These are phyloP conservation scores for Boloria selene DNA, from an alignment of 2,888 invertebrate species.

Conservation along the genomic window DNA sequence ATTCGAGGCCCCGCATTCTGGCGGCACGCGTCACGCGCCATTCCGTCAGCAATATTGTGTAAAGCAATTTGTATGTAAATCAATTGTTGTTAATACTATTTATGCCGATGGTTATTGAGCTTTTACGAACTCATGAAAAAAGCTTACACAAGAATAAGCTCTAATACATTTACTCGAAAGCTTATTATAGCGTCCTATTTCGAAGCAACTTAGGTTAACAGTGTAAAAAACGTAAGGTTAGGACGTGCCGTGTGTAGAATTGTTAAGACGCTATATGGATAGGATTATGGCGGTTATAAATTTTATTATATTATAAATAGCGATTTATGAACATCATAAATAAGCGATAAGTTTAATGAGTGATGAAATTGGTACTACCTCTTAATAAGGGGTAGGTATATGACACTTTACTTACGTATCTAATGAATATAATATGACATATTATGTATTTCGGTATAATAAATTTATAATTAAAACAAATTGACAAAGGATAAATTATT, in stretches of 20 bases:
- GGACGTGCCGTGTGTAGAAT: conserved; percentile 69
- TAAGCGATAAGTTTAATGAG: conserved; percentile 43
- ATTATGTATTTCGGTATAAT: no score
- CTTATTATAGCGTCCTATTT: conserved; percentile 40
- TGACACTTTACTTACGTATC: no score
- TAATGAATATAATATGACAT: no score
- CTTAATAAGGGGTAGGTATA: neutral
- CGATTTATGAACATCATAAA: conserved; percentile 65
- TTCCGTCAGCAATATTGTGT: conserved; percentile 81
- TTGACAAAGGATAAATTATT: no score
- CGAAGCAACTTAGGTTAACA: conserved; percentile 50
- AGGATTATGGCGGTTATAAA: conserved; percentile 70
- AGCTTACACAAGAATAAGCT: conserved; percentile 48
- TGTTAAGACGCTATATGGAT: conserved; percentile 69
- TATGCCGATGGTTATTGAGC: conserved; percentile 80
- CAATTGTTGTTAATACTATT: conserved; percentile 82
- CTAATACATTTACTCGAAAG: conserved; percentile 46
- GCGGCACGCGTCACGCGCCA: conserved; percentile 75
- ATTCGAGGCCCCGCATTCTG: conserved; percentile 53
- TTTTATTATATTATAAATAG: conserved; percentile 78
- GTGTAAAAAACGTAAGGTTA: conserved; percentile 61
- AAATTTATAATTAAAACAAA: no score
- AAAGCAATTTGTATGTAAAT: conserved; percentile 83
- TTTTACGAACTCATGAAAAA: conserved; percentile 41
- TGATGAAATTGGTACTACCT: conserved; percentile 28